Base-by-base conservation (phyloP, 1,140 invertebrate genomes). In the Caenorhabditis remanei region DNA sequence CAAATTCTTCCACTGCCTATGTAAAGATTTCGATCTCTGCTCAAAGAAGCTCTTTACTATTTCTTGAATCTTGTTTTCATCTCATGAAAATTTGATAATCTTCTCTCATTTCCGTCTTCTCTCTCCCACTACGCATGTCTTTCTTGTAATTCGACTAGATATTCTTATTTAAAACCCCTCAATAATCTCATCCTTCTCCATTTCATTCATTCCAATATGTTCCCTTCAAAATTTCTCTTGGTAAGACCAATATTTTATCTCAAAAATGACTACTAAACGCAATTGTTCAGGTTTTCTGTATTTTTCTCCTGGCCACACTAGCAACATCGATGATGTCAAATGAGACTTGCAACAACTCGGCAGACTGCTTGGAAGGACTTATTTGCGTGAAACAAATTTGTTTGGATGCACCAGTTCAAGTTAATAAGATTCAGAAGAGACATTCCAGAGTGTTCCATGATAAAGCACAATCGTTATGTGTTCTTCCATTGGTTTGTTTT, bases 41-140 rank as follows among this genome's bases (percentile, higher is more conserved):
- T 65, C 24, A 40, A 61, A 61, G 16, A 53, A 3, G 50, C 16
- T 58, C 16, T n/a, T 58, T 32, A 40, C 0, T 41, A 6, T 71
- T 24, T 21, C 16, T 71, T 32, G 32, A 32, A n/a, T 71, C 41
- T 71, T 24, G 16, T 46, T 71, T 71, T 71, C 32, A 2, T 46
- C 41, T 46, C 41, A 71, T 16, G 14, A 71, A 71, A 32, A n/a
- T 71, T 43, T 46, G 40, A 71, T 71, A 71, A 71, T 71, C 65
- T 71, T 43, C 41, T 43, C 16, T n/a, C 41, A 43, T 71, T 71
- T 71, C 41, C 61, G 9, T 13, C 11, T 14, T 63, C 61, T 32
- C 21, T 32, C 24, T 11, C 32, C 24, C 61, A 2, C 0, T 32
- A 21, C 9, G 14, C 24, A 11, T 40, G 19, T 63, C 32, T 63